Percentiles rank a stretch among this genome's conserved stretches.
These are phyloP conservation scores for Gymnothorax javanicus DNA, from an alignment of 2,797 vertebrate species.

Conservation along the genomic window DNA sequence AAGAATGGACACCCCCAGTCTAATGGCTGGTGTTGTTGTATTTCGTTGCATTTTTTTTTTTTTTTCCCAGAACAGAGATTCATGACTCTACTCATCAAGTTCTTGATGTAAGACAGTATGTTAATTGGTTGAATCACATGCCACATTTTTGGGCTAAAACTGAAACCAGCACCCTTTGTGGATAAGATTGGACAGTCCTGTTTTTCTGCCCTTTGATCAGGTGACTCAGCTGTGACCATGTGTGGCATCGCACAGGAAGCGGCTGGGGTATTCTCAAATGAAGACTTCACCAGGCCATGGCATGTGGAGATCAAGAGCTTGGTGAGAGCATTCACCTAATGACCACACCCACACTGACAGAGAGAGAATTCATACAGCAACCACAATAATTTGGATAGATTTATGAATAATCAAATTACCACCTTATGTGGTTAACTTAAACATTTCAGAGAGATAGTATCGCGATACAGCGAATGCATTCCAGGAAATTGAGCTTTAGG, in stretches of 20 bases:
- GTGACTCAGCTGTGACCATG: slow-evolving; percentile 69
- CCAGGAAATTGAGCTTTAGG: neutral
- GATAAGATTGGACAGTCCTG: neutral
- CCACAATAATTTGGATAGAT: neutral
- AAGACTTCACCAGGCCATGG: slow-evolving; percentile 63
- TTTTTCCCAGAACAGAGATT: neutral
- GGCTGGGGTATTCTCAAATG: rapidly evolving
- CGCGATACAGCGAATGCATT: neutral
- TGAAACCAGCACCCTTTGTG: neutral
- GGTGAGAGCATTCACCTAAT: slow-evolving; percentile 44
- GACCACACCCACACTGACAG: no score
- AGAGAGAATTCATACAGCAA: neutral
- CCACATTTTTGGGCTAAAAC: neutral
- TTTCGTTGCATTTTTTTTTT: no score
- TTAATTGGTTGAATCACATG: neutral
- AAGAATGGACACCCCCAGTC: no score
- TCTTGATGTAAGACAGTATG: neutral
- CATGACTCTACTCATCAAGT: neutral
- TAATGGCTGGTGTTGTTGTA: no score
- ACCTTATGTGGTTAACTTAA: neutral
- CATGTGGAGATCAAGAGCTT: slow-evolving; percentile 54
- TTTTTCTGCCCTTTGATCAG: slow-evolving; percentile 44
- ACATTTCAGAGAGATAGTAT: neutral
- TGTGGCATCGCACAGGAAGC: slow-evolving; percentile 72
- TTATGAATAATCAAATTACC: neutral